Percentiles rank a stretch among this genome's conserved stretches.
These are phyloP conservation scores for Pocota personata DNA, from an alignment of 2,888 invertebrate genomes.

Conservation along the genomic window DNA sequence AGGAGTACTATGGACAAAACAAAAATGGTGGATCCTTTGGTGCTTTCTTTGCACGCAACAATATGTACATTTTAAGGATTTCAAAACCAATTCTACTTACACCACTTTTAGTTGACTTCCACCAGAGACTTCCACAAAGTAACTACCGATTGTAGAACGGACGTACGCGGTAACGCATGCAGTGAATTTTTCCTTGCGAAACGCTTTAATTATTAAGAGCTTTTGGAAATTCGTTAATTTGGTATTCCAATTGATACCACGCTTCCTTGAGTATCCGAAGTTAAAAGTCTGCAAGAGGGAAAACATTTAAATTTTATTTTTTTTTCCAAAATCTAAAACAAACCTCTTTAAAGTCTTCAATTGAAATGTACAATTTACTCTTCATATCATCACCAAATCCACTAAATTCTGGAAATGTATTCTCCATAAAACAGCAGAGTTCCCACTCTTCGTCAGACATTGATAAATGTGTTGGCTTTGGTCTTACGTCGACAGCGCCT, in stretches of 20 bases:
- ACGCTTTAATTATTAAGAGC: conserved; percentile 89
- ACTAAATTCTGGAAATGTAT: conserved; percentile 84
- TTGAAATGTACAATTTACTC: conserved; percentile 84
- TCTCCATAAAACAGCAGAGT: conserved; percentile 86
- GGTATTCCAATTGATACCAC: conserved; percentile 86
- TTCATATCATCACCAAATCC: conserved; percentile 84
- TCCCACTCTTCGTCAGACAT: conserved; percentile 89
- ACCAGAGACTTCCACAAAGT: conserved; percentile 92
- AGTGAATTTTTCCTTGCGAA: conserved; percentile 91
- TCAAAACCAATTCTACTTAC: too few relatives aligned
- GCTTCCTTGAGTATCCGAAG: conserved; percentile 82
- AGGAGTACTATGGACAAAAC: too few relatives aligned
- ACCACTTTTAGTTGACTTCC: conserved; percentile 81
- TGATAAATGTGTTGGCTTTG: conserved; percentile 84
- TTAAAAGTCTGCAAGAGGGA: conserved; percentile 84
- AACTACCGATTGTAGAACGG: conserved; percentile 88
- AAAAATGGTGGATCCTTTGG: too few relatives aligned
- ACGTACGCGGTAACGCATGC: conserved; percentile 93
- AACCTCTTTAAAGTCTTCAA: conserved; percentile 85
- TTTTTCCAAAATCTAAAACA: conserved; percentile 13
- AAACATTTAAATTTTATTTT: neutral
- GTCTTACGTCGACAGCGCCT: conserved; percentile 84
- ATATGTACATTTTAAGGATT: too few relatives aligned
- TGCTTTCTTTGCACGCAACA: too few relatives aligned
- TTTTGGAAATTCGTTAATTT: conserved; percentile 89